Evolutionary conservation across 2,888 invertebrate species (phyloP), one percentile per base, ranked within the genome.

Genomic region (Pterostichus madidus): DNA sequence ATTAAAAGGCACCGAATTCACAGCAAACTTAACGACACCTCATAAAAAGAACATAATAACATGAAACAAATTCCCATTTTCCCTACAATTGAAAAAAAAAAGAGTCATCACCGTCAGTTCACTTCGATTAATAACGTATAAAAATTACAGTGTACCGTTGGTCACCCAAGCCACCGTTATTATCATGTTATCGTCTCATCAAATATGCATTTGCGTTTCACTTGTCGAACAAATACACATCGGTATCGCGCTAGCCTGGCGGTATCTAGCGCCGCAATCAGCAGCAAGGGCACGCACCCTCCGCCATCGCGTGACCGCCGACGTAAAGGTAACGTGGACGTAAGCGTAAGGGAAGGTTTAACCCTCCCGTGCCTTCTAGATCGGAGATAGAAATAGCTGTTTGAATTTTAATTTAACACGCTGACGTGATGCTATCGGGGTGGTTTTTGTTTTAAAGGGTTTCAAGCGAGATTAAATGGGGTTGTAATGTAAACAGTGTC

Each of bases 121-220:
- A 64, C 35, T 64, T 64, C 35, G 64, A 64, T 64, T 64, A 64
- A 64, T 64, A 64, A 64, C 64, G 59, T 59, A 59, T 59, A 64
- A 64, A 64, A 64, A 64, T 64, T 35, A 64, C 64, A 64, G 32
- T n/a, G 64, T 64, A 35, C 32, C 1, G 35, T 13, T 64, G 64
- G 80, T 31, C 80, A 68, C 68, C 24, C 56, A 79, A 49, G 52
- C 71, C 15, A 71, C n/a, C 56, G 73, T 80, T 80, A 71, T 80
- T 80, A 80, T 80, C 80, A 80, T 52, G 53, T 80, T 80, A 71
- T 80, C 80, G 80, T 53, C 80, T 71, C 80, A 80, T 80, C 80
- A 80, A 80, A 80, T 71, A 80, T 80, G 80, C 73, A 80, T 80
- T 80, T 64, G 53, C 68, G 71, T 80, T 64, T 71, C 44, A 56